Evolutionary conservation across 2,113 vertebrate species (phyloP), one percentile per base, ranked within the genome.

Genomic region (Gyps fulvus): DNA sequence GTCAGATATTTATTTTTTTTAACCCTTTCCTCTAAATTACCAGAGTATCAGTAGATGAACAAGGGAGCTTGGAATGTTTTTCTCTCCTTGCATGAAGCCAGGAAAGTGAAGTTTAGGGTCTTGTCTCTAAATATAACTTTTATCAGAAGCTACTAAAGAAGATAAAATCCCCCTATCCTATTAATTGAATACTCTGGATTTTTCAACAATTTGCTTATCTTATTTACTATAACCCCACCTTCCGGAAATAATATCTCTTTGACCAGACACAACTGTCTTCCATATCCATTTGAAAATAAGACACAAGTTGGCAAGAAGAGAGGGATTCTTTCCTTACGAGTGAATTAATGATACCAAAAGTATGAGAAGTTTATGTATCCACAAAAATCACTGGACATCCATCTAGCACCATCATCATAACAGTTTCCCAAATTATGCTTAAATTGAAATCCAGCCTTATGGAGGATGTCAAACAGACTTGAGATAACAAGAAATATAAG

Each of bases 11-110:
- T 91, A 17, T 72, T 87, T 91, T 76, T 94, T 94, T 97, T 95
- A 97, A 97, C 92, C 54, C 92, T 91, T 97, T 96, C 80, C n/a
- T 78, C 58, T 95, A 93, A 97, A 90, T 52, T 73, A 94, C 49
- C 49, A 86, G 61, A 57, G 32, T 58, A 57, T 40, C 70, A 83
- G 54, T 20, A 66, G 70, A 93, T 47, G 66, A 91, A 91, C 13
- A 80, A 92, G 40, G 18, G 40, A 77, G 58, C n/a, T 65, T 65
- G 57, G 57, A 91, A 72, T 73, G 70, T 50, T 96, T 74, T 89
- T 70, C n/a, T 38, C 76, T 66, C 66, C 18, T 77, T 83, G 62
- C 7, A 32, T n/a, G 36, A 94, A 85, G 50, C 22, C 66, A 77
- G 78, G 20, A 84, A 89, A 94, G 17, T 66, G 58, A 93, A 76